Conservation (phyloP, 2,797 vertebrate species). For the Gymnoscopelus microlampas region DNA sequence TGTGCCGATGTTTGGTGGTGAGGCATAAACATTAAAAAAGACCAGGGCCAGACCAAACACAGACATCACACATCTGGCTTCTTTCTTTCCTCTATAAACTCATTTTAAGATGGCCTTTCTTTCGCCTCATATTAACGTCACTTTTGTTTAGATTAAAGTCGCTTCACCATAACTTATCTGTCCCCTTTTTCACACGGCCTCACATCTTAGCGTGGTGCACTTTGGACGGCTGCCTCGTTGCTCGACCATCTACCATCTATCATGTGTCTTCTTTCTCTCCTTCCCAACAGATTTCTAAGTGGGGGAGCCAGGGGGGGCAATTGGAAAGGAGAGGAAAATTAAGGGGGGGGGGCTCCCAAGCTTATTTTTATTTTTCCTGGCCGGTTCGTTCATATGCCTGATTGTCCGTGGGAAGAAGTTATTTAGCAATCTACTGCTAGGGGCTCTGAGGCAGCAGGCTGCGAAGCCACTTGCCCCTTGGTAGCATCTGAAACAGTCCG, state of each 20-base stretch:
- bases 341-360: not conserved
- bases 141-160: slow-evolving; percentile 34
- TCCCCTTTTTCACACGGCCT: slow-evolving; percentile 31
- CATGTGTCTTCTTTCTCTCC: not conserved
- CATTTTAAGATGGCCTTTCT: slow-evolving; percentile 21
- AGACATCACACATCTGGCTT: slow-evolving; percentile 30
- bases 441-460: too few species aligned
- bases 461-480: too few species aligned
- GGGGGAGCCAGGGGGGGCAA: not conserved
- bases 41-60: slow-evolving; percentile 5
- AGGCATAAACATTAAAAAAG: slow-evolving; percentile 20
- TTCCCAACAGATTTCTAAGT: not conserved
- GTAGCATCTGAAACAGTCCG: too few species aligned
- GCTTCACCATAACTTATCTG: slow-evolving; percentile 24
- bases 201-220: slow-evolving; percentile 53
- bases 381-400: too few species aligned
- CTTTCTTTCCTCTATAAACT: slow-evolving; percentile 10
- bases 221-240: slow-evolving; percentile 47
- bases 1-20: slow-evolving; percentile 4
- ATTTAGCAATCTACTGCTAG: too few species aligned
- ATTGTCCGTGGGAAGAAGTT: too few species aligned
- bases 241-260: slow-evolving; percentile 26
- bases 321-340: not conserved
- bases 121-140: slow-evolving; percentile 31
- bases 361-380: too few species aligned